Percentiles rank a stretch among this genome's conserved stretches.
Evolutionary conservation across 1,140 invertebrate genomes (phyloP).

Genomic region (Bombus confusus): DNA sequence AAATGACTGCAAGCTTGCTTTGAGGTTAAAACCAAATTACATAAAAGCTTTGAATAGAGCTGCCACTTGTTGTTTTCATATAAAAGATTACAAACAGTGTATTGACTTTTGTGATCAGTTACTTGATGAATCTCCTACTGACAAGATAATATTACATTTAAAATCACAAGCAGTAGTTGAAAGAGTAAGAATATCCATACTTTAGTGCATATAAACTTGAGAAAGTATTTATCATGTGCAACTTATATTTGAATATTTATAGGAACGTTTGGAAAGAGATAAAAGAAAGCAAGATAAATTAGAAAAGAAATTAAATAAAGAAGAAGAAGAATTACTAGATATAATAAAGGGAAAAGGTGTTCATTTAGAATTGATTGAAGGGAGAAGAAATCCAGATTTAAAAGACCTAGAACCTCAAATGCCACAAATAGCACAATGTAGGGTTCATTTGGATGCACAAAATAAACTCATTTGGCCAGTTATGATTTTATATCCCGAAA

Average conservation of each 20-base stretch:
- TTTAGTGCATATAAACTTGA: background rate
- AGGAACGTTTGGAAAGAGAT: conserved; percentile 81
- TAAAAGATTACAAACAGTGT: conserved; percentile 88
- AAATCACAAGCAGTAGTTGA: conserved; percentile 84
- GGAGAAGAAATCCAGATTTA: conserved; percentile 78
- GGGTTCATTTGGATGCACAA: conserved; percentile 85
- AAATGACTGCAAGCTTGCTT: conserved; percentile 89
- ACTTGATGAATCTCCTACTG: conserved; percentile 83
- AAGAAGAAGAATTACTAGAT: conserved; percentile 83
- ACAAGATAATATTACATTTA: conserved; percentile 84
- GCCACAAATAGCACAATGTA: conserved; percentile 84
- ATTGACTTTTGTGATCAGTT: conserved; percentile 89
- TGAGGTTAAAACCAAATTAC: conserved; percentile 91
- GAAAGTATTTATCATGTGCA: background rate
- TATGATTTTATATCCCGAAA: conserved; percentile 92
- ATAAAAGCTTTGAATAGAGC: conserved; percentile 90
- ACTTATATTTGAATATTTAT: conserved; percentile 12
- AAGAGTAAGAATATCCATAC: conserved; percentile 76
- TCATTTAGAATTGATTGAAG: conserved; percentile 76
- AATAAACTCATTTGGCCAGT: conserved; percentile 90
- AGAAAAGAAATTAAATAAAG: conserved; percentile 83
- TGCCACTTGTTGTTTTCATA: conserved; percentile 87
- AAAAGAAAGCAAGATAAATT: conserved; percentile 84
- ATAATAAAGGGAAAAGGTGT: conserved; percentile 83
- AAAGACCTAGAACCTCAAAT: conserved; percentile 85